Conservation (phyloP, 37 sponge, comb jelly and placozoan genomes). For the Lycopodina hypogea region DNA sequence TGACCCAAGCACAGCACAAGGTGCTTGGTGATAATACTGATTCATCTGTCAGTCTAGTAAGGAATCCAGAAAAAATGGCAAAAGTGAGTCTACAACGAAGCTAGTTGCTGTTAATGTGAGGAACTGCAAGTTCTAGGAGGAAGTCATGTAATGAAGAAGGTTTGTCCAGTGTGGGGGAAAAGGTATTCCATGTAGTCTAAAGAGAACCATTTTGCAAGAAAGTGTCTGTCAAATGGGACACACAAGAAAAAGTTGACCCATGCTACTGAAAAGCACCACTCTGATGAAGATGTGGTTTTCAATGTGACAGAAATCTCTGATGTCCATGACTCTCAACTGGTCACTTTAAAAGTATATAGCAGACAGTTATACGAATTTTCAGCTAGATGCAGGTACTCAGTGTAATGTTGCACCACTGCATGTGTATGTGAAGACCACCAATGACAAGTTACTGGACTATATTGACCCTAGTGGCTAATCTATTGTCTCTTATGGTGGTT, state of each 20-base stretch:
- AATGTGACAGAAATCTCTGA: not conserved
- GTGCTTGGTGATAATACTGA: not conserved
- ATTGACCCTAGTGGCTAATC: too few relatives aligned
- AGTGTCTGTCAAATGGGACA: slow-evolving; percentile 25
- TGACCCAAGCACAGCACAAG: slow-evolving; percentile 19
- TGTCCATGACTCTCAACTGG: slow-evolving; percentile 43
- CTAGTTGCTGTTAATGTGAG: too few relatives aligned
- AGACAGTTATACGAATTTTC: slow-evolving; percentile 32
- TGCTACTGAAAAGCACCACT: slow-evolving; percentile 25
- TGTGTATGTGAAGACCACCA: too few relatives aligned
- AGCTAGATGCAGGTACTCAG: slow-evolving; percentile 48
- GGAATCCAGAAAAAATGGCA: not conserved
- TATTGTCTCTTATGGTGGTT: too few relatives aligned
- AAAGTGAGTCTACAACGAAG: not conserved
- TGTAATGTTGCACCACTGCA: too few relatives aligned
- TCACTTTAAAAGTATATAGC: slow-evolving; percentile 41
- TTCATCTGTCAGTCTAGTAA: not conserved
- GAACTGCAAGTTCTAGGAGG: too few relatives aligned
- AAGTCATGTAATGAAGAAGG: too few relatives aligned
- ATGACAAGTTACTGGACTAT: too few relatives aligned
- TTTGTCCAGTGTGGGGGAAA: slow-evolving; percentile 59
- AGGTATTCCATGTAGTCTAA: slow-evolving; percentile 46
- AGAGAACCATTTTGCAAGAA: slow-evolving; percentile 53
- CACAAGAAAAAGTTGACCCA: not conserved
- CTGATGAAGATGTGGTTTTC: slow-evolving; percentile 21